Evolutionary conservation across 2,113 vertebrate genomes (phyloP).

Genomic region (Eulemur rufifrons): DNA sequence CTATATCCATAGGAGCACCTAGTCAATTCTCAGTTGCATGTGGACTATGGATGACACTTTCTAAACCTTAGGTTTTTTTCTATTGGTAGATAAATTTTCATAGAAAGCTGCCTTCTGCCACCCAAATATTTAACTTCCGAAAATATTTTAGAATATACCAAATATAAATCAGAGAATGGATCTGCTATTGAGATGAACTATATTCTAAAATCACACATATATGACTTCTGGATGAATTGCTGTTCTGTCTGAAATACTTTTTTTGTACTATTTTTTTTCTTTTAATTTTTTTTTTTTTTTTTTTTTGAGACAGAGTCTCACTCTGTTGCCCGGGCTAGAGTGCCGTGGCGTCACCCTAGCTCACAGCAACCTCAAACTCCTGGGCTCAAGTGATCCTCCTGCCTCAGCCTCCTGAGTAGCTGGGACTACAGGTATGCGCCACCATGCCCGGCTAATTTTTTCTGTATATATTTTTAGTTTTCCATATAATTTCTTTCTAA

Average conservation of each 20-base stretch:
- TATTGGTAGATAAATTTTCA: neutral
- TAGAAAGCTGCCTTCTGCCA: neutral
- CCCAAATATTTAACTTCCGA: neutral
- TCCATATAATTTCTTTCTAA: too few species aligned
- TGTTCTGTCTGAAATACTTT: neutral
- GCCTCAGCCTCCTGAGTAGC: too few species aligned
- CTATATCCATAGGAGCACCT: neutral
- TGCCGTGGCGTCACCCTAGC: too few species aligned
- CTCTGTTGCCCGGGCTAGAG: too few species aligned
- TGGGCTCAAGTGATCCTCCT: too few species aligned
- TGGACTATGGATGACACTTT: neutral
- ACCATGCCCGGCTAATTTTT: too few species aligned
- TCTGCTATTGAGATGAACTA: neutral
- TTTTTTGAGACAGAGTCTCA: too few species aligned
- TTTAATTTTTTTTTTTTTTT: too few species aligned
- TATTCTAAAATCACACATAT: slow-evolving; percentile 7
- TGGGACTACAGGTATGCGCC: too few species aligned
- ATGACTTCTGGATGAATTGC: neutral
- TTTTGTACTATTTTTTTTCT: neutral
- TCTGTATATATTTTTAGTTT: too few species aligned
- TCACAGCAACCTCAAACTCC: too few species aligned
- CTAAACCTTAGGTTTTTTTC: neutral
- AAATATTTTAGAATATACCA: slow-evolving; percentile 25
- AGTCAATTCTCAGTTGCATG: neutral
- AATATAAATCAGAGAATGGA: neutral